A percentile compares a stretch with the other conserved stretches of the same genome.
These are phyloP conservation scores for Aphidoletes aphidimyza DNA, from an alignment of 2,888 invertebrate species.

Conservation along the genomic window DNA sequence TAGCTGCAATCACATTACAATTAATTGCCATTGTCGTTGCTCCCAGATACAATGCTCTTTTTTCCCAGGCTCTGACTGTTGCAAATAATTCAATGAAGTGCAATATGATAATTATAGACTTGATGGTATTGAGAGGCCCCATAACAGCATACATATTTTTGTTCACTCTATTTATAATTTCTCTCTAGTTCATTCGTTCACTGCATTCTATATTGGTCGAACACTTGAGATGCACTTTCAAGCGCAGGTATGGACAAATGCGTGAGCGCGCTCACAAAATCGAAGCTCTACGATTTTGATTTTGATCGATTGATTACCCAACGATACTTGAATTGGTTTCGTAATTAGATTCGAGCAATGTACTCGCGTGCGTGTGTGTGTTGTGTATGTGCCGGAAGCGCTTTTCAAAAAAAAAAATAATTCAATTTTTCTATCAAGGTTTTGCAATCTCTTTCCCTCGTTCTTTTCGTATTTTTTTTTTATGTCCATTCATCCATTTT, in stretches of 20 bases:
- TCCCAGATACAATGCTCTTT: too few relatives aligned
- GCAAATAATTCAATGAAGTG: background rate
- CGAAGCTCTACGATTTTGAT: background rate
- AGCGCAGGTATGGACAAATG: too few relatives aligned
- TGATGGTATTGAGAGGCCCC: background rate
- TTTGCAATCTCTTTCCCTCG: background rate
- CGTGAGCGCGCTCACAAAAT: too few relatives aligned
- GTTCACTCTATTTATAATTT: too few relatives aligned
- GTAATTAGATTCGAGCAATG: slow-evolving; percentile 37
- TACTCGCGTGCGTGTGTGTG: background rate
- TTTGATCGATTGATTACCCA: slow-evolving; percentile 28
- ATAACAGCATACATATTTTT: background rate
- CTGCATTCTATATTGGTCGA: too few relatives aligned
- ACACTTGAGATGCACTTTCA: too few relatives aligned
- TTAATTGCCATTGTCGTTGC: background rate
- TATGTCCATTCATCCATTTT: background rate
- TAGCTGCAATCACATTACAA: background rate
- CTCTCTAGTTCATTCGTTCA: too few relatives aligned
- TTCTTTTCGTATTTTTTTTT: background rate
- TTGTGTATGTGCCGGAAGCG: background rate
- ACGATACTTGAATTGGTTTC: slow-evolving; percentile 36
- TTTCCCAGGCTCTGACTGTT: background rate
- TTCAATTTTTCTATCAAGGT: slow-evolving; percentile 20
- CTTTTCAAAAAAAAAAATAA: slow-evolving; percentile 43
- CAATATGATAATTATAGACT: slow-evolving; percentile 42